Percentiles rank a stretch among this genome's conserved stretches.
Evolutionary conservation across 2,113 vertebrate species (phyloP).

Genomic region (Aspidoscelis tigris): DNA sequence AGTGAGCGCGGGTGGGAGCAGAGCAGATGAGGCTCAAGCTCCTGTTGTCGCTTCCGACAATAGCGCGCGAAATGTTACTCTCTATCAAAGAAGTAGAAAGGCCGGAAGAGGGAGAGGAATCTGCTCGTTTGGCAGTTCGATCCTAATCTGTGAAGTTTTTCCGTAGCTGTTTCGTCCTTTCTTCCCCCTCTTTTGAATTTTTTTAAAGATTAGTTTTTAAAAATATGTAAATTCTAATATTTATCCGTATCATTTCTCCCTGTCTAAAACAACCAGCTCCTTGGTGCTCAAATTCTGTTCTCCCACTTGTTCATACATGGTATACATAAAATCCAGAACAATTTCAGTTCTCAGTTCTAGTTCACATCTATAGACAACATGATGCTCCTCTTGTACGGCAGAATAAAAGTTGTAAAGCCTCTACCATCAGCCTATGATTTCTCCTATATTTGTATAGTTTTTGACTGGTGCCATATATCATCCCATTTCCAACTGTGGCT

Average conservation of each 20-base stretch:
- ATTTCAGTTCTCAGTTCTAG: slow-evolving; percentile 95
- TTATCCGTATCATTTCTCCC: no score
- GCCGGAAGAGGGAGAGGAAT: background rate
- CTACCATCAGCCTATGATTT: slow-evolving; percentile 85
- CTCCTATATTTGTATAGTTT: no score
- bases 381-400: slow-evolving; percentile 88
- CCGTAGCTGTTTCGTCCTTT: no score
- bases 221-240: no score
- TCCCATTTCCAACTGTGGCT: no score
- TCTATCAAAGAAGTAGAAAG: background rate
- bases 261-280: slow-evolving; percentile 81
- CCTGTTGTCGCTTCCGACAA: background rate
- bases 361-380: slow-evolving; percentile 93
- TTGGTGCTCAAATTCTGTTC: slow-evolving; percentile 82
- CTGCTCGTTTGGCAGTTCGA: no score
- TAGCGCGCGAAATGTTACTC: no score
- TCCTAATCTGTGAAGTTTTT: background rate
- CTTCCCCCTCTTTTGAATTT: background rate
- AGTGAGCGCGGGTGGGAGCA: background rate
- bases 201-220: no score
- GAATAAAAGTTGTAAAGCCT: slow-evolving; percentile 87
- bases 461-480: no score
- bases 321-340: slow-evolving; percentile 86
- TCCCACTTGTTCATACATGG: slow-evolving; percentile 77
- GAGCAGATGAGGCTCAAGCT: fast-evolving